A percentile compares a stretch with the other conserved stretches of the same genome.
phyloP scores from a whole-genome alignment of 2,888 invertebrate genomes.

The Melieria picta region DNA sequence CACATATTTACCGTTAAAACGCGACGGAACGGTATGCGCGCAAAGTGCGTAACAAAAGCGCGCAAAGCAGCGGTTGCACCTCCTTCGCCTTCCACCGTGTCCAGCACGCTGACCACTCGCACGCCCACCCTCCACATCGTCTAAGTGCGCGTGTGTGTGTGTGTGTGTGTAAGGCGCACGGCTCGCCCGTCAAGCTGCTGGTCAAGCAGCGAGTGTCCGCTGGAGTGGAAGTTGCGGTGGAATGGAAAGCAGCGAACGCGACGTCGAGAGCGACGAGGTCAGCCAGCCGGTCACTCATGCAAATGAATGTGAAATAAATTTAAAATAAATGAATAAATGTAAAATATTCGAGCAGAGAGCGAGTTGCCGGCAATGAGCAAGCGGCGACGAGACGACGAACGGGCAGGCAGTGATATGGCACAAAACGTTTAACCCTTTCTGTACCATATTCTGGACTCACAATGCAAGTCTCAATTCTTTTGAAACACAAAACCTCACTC shows the following conservation, averaged over 20 bases:
- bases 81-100: neutral
- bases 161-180: too few relatives aligned
- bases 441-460: too few relatives aligned
- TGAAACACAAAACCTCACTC: too few relatives aligned
- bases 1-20: neutral
- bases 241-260: neutral
- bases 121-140: neutral
- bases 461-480: too few relatives aligned
- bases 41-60: constrained; percentile 26
- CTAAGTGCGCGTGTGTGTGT: too few relatives aligned
- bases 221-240: too few relatives aligned
- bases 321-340: constrained; percentile 47
- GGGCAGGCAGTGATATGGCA: too few relatives aligned
- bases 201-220: too few relatives aligned
- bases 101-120: neutral
- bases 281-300: constrained; percentile 43
- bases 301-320: constrained; percentile 47
- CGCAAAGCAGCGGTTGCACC: neutral
- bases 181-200: too few relatives aligned
- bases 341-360: neutral
- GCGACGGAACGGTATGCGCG: neutral
- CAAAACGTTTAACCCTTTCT: too few relatives aligned
- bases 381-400: neutral
- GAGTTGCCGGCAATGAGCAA: neutral
- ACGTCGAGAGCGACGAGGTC: constrained; percentile 8